These are phyloP conservation scores for Drosophila equinoxialis DNA, from an alignment of 1,140 invertebrate genomes.

Conservation along the genomic window DNA sequence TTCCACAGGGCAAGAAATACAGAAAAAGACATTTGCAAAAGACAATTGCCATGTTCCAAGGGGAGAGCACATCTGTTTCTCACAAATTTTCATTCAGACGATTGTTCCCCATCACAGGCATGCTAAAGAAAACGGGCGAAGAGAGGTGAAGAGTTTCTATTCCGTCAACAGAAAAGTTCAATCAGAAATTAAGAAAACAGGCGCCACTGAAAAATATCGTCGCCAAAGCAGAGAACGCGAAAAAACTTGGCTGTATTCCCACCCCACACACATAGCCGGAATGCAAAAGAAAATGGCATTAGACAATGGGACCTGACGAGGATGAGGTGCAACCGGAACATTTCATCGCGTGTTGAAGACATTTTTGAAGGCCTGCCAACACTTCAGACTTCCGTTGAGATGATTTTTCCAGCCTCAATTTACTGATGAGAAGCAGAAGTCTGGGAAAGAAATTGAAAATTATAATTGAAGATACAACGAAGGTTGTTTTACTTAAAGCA, in stretches of 20 bases:
- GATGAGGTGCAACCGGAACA: conserved; percentile 41
- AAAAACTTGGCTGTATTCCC: conserved; percentile 45
- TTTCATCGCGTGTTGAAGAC: conserved; percentile 74
- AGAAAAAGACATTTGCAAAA: conserved; percentile 39
- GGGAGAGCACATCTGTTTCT: conserved; percentile 68
- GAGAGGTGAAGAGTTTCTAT: conserved; percentile 40
- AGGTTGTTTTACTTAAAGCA: conserved; percentile 23
- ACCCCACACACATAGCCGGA: conserved; percentile 20
- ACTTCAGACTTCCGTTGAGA: conserved; percentile 69
- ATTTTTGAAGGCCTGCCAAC: conserved; percentile 75
- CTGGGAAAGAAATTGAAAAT: conserved; percentile 41
- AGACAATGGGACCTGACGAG: conserved; percentile 53
- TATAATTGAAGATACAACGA: conserved; percentile 43
- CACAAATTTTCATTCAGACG: conserved; percentile 65
- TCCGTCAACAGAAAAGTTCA: conserved; percentile 80
- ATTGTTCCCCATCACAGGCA: conserved; percentile 63
- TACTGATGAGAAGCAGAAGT: not conserved
- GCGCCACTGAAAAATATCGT: conserved; percentile 67
- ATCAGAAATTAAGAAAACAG: conserved; percentile 81
- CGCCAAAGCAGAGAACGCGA: conserved; percentile 37
- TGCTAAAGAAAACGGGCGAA: conserved; percentile 2
- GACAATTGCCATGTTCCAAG: conserved; percentile 50
- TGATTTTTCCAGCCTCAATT: conserved; percentile 11
- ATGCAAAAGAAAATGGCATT: conserved; percentile 57
- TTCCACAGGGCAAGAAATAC: conserved; percentile 49